A percentile compares a stretch with the other conserved stretches of the same genome.
Evolutionary conservation across 1,140 invertebrate genomes (phyloP).

Genomic region (Drosophila sulfurigaster): DNA sequence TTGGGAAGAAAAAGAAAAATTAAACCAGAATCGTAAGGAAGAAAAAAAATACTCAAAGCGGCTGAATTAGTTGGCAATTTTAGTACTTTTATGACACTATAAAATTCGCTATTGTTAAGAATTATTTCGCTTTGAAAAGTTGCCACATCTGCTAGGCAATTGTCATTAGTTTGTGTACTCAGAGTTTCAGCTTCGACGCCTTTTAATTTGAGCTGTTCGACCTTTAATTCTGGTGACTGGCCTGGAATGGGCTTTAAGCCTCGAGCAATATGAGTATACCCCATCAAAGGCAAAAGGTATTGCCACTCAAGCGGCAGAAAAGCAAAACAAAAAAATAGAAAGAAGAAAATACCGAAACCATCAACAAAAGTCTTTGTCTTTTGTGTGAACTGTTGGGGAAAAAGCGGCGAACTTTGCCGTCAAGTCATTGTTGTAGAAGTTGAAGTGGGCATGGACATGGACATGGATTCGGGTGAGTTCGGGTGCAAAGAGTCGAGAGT

Average conservation of each 20-base stretch:
- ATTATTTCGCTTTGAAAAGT: background rate
- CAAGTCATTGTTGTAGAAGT: constrained; percentile 71
- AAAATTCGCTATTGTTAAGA: too few species aligned
- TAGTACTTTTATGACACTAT: too few species aligned
- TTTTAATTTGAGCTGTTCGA: constrained; percentile 1
- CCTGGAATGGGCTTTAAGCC: background rate
- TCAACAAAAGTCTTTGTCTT: constrained; percentile 67
- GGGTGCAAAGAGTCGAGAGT: constrained; percentile 15
- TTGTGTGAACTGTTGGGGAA: constrained; percentile 44
- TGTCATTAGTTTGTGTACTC: constrained; percentile 2
- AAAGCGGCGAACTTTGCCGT: constrained; percentile 75
- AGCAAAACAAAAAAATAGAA: constrained; percentile 11
- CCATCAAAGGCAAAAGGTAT: constrained; percentile 43
- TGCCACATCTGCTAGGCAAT: background rate
- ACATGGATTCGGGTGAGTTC: background rate
- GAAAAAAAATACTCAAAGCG: constrained; percentile 6
- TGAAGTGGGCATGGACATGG: constrained; percentile 23
- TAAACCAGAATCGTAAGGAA: constrained; percentile 17
- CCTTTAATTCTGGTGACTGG: background rate
- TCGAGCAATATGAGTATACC: constrained; percentile 2
- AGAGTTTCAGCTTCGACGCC: background rate
- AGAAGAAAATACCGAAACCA: constrained; percentile 19
- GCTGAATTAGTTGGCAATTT: constrained; percentile 23
- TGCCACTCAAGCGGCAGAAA: constrained; percentile 65
- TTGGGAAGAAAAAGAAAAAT: constrained; percentile 40